phyloP scores from a whole-genome alignment of 2,797 vertebrate species.

The Antrozous pallidus region DNA sequence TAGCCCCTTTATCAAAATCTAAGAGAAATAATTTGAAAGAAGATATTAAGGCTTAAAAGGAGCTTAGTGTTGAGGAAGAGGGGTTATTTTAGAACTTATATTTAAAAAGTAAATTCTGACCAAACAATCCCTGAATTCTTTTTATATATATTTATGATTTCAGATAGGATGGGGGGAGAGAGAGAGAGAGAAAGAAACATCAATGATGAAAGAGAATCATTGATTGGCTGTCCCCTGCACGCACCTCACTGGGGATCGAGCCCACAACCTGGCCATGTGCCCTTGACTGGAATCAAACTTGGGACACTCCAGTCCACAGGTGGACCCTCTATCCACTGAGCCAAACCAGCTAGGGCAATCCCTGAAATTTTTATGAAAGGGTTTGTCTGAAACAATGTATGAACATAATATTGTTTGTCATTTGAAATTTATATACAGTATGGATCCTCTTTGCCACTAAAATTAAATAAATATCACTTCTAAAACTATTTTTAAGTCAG shows the following conservation, averaged over 20 bases:
- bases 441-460: neutral
- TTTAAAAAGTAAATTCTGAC: neutral
- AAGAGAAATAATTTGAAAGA: neutral
- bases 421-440: neutral
- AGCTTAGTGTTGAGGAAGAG: neutral
- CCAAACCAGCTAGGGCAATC: neutral
- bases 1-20: neutral
- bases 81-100: neutral
- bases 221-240: too few species aligned
- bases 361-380: neutral
- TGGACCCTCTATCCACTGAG: too few species aligned
- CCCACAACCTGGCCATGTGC: too few species aligned
- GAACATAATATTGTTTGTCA: neutral
- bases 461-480: neutral
- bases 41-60: neutral
- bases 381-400: neutral
- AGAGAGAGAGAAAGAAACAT: too few species aligned
- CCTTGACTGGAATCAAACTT: too few species aligned
- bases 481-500: neutral
- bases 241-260: too few species aligned
- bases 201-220: too few species aligned
- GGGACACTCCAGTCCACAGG: too few species aligned
- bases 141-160: too few species aligned
- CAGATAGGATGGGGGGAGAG: too few species aligned
- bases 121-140: neutral